Evolutionary conservation across 2,797 vertebrate species (phyloP), one percentile per base, ranked within the genome.

Genomic region (Leuciscus waleckii): DNA sequence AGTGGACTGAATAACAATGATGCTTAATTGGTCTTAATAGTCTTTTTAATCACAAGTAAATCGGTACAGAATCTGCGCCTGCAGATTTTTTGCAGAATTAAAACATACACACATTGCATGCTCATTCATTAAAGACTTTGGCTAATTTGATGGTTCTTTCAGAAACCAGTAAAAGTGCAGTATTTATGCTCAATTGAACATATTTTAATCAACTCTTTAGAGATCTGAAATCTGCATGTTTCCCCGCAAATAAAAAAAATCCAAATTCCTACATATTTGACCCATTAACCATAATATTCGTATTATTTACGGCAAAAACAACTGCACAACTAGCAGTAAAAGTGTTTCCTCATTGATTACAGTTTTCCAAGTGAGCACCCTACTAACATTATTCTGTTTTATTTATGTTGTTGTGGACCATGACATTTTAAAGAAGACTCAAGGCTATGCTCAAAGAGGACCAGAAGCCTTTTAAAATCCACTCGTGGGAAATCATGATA

Each of bases 351-450:
- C 63, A 46, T 37, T 65, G 43, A 80, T 37, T 71, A 46, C 39
- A 16, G 8, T 76, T 49, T 67, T 39, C 23, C 43, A 67, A 83
- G 32, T 37, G 16, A 46, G 29, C 71, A 58, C 37, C 65, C 35
- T 54, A 21, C 37, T 32, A 70, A 78, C 61, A 19, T 23, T 21
- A 61, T 46, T 69, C 37, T 39, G 54, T 51, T 73, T 85, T 85
- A 51, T 85, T 85, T 79, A 63, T 79, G 68, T 80, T 79, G 19
- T 49, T 85, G 51, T 85, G 43, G 68, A 85, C 29, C 41, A 39
- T 80, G 77, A 85, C 77, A 85, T 85, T 85, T 85, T 85, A 16
- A 85, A 80, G 76, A 79, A 51, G 77, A 85, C 77, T 73, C 56
- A 35, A 63, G 69, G 69, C 69, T 35, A 26, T 61, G 71, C 54